Evolutionary conservation across 1,140 invertebrate species (phyloP).

Genomic region (Drosophila sucinea): DNA sequence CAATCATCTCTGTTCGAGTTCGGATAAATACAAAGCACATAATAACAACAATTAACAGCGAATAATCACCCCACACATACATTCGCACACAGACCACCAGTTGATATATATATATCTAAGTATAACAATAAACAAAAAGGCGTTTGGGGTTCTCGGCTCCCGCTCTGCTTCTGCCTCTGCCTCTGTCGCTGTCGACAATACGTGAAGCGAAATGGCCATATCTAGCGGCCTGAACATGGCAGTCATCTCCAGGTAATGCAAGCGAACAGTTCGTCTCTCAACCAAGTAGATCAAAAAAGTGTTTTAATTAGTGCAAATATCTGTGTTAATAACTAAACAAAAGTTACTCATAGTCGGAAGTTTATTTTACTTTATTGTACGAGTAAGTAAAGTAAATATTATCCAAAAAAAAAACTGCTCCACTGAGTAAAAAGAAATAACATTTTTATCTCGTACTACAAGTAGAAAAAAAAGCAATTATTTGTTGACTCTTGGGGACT

Average conservation of each 20-base stretch:
- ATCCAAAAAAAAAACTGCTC: neutral
- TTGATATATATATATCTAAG: slow-evolving; percentile 35
- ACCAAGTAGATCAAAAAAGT: slow-evolving; percentile 18
- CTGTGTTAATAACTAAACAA: slow-evolving; percentile 2
- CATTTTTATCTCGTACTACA: too few relatives aligned
- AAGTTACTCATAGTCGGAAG: slow-evolving; percentile 26
- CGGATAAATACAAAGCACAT: slow-evolving; percentile 59
- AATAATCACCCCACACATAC: slow-evolving; percentile 12
- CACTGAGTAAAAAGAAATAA: too few relatives aligned
- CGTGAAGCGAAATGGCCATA: slow-evolving; percentile 58
- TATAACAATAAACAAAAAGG: slow-evolving; percentile 73
- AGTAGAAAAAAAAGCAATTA: too few relatives aligned
- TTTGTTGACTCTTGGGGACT: too few relatives aligned
- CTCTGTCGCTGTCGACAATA: slow-evolving; percentile 19
- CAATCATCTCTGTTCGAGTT: slow-evolving; percentile 47
- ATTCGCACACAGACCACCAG: neutral
- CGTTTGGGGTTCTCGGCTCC: slow-evolving; percentile 29
- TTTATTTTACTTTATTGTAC: slow-evolving; percentile 29
- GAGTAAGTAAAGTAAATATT: slow-evolving; percentile 30
- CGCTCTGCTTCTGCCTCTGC: slow-evolving; percentile 13
- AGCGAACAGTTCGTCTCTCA: slow-evolving; percentile 60
- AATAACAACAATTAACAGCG: slow-evolving; percentile 29
- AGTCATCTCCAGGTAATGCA: slow-evolving; percentile 82
- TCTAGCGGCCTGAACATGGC: slow-evolving; percentile 61
- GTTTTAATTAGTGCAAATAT: slow-evolving; percentile 39